A percentile compares a stretch with the other conserved stretches of the same genome.
These are phyloP conservation scores for Neelides sp. DNA, from an alignment of 1,140 invertebrate species.

Conservation along the genomic window DNA sequence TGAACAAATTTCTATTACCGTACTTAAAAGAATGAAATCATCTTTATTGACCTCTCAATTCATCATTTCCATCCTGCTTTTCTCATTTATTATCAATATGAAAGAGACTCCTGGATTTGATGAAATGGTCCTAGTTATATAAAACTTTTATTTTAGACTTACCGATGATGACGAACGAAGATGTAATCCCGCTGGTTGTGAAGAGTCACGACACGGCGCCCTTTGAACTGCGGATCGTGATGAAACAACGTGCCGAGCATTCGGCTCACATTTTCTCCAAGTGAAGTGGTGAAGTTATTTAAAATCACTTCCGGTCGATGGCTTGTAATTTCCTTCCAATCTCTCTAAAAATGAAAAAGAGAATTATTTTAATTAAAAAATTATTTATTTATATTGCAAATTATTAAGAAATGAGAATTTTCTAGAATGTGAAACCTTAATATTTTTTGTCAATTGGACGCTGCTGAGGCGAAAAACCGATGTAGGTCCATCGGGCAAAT, in stretches of 20 bases:
- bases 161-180: slow-evolving; percentile 96
- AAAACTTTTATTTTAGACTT: slow-evolving; percentile 27
- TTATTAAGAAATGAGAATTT: slow-evolving; percentile 1
- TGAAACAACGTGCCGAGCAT: slow-evolving; percentile 95
- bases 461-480: slow-evolving; percentile 68
- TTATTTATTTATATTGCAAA: slow-evolving; percentile 5
- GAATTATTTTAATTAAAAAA: background rate
- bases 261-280: slow-evolving; percentile 76
- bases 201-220: slow-evolving; percentile 85
- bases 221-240: slow-evolving; percentile 86
- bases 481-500: slow-evolving; percentile 91
- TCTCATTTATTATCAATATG: background rate
- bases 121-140: background rate
- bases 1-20: no score
- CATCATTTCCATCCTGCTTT: no score
- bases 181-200: slow-evolving; percentile 99
- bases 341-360: slow-evolving; percentile 43
- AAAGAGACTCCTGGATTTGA: background rate
- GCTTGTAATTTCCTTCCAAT: slow-evolving; percentile 61
- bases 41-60: no score
- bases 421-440: slow-evolving; percentile 37
- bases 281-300: slow-evolving; percentile 88
- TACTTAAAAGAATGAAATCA: no score
- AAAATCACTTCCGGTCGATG: slow-evolving; percentile 90
- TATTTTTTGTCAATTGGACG: slow-evolving; percentile 66